Percentiles rank a stretch among this genome's conserved stretches.
phyloP scores from a whole-genome alignment of 2,797 vertebrate species.

The Pipistrellus kuhlii region DNA sequence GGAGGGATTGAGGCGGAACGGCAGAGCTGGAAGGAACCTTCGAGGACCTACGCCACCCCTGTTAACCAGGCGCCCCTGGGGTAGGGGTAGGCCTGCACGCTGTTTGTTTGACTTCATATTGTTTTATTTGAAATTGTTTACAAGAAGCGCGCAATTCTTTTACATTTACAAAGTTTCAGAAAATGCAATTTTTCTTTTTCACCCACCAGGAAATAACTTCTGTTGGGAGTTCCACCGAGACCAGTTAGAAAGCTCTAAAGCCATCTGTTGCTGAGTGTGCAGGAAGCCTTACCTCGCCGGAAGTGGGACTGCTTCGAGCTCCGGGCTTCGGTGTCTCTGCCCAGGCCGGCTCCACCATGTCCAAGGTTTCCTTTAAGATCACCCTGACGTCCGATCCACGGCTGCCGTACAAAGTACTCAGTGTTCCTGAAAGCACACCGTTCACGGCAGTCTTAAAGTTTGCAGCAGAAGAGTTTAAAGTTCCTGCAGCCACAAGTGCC shows the following conservation, averaged over 20 bases:
- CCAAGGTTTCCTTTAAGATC: background rate
- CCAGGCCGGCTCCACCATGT: background rate
- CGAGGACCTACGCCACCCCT: background rate
- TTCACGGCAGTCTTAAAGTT: conserved; percentile 99
- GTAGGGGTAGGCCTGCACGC: background rate
- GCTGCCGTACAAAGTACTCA: conserved; percentile 83
- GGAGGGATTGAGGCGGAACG: background rate
- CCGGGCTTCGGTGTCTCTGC: too few relatives aligned
- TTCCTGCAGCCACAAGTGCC: background rate
- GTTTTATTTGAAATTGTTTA: background rate
- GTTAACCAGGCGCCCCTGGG: background rate
- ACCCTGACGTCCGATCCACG: background rate
- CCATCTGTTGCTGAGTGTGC: background rate
- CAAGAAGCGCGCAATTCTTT: background rate
- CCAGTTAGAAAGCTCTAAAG: background rate
- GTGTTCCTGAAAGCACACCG: conserved; percentile 96
- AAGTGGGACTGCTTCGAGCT: background rate
- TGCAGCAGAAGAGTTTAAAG: conserved; percentile 94
- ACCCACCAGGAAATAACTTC: background rate
- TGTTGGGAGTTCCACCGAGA: background rate
- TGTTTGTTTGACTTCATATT: background rate
- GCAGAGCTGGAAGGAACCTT: background rate
- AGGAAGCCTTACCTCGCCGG: too few relatives aligned
- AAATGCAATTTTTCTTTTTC: background rate
- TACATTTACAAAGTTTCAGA: background rate